Evolutionary conservation across 2,888 invertebrate species (phyloP).

Genomic region (Drosophila parthenogenetica): DNA sequence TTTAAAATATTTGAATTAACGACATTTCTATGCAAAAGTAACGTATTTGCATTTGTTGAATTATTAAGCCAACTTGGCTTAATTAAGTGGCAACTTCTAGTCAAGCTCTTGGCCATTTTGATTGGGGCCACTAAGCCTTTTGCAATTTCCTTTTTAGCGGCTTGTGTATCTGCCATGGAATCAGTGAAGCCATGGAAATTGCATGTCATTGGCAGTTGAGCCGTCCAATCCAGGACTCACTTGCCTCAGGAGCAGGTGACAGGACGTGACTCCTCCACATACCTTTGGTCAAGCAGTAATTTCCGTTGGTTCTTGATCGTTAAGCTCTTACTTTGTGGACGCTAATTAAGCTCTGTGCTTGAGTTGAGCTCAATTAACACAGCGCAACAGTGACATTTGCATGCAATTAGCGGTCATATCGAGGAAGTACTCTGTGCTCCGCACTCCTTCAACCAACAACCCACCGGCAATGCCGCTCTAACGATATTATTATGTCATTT

Average conservation of each 20-base stretch:
- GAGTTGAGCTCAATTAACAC: slow-evolving; percentile 70
- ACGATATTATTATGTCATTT: slow-evolving; percentile 4
- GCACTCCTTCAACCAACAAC: not conserved
- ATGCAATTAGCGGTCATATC: slow-evolving; percentile 58
- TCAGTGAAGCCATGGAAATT: slow-evolving; percentile 53
- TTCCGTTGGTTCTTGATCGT: slow-evolving; percentile 48
- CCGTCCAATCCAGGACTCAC: not conserved
- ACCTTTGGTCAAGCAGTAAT: slow-evolving; percentile 48
- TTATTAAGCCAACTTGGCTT: not conserved
- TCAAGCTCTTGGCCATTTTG: not conserved
- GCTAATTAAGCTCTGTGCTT: slow-evolving; percentile 68
- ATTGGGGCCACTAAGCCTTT: slow-evolving; percentile 9
- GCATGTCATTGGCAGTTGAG: slow-evolving; percentile 61
- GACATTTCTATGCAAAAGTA: not conserved
- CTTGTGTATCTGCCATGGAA: slow-evolving; percentile 36
- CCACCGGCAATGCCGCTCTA: not conserved
- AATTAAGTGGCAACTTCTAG: slow-evolving; percentile 17
- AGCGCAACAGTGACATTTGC: slow-evolving; percentile 42
- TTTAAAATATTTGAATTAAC: not conserved
- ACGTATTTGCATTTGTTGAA: no score
- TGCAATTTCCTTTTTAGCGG: slow-evolving; percentile 42
- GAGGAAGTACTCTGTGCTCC: slow-evolving; percentile 7
- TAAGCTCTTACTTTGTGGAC: slow-evolving; percentile 57
- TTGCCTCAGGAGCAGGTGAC: not conserved
- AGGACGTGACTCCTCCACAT: slow-evolving; percentile 2